phyloP scores from a whole-genome alignment of 2,888 invertebrate species.

The Dolichopus griseipennis region DNA sequence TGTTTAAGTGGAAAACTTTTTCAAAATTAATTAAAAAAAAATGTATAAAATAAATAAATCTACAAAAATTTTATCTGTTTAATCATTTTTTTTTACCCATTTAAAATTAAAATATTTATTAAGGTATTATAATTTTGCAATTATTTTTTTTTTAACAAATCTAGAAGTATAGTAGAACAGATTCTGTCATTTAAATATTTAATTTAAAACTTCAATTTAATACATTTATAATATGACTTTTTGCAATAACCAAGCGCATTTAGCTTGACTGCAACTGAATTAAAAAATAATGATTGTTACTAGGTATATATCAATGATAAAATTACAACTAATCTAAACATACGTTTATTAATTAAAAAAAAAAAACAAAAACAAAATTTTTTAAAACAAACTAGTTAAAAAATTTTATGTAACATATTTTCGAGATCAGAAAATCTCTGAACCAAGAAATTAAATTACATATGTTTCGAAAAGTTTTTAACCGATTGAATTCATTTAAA shows the following conservation, averaged over 20 bases:
- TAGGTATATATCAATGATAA: too few relatives aligned
- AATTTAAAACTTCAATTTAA: too few relatives aligned
- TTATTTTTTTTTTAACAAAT: background rate
- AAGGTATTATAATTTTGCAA: background rate
- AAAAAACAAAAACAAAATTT: too few relatives aligned
- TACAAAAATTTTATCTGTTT: background rate
- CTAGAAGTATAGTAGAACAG: background rate
- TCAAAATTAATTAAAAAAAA: background rate
- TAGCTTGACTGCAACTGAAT: too few relatives aligned
- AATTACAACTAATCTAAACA: too few relatives aligned
- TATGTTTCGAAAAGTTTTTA: background rate
- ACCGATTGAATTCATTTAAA: too few relatives aligned
- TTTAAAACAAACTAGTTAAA: too few relatives aligned
- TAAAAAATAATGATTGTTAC: too few relatives aligned
- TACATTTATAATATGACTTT: too few relatives aligned
- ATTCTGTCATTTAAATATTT: background rate
- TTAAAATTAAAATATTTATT: background rate
- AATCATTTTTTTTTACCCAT: background rate
- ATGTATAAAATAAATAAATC: background rate
- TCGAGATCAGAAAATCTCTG: background rate
- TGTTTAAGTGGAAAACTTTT: background rate
- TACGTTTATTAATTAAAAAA: too few relatives aligned
- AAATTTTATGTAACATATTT: too few relatives aligned
- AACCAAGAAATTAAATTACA: background rate
- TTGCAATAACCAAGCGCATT: too few relatives aligned